These are phyloP conservation scores for Perodicticus potto DNA, from an alignment of 2,797 vertebrate genomes.

Conservation along the genomic window DNA sequence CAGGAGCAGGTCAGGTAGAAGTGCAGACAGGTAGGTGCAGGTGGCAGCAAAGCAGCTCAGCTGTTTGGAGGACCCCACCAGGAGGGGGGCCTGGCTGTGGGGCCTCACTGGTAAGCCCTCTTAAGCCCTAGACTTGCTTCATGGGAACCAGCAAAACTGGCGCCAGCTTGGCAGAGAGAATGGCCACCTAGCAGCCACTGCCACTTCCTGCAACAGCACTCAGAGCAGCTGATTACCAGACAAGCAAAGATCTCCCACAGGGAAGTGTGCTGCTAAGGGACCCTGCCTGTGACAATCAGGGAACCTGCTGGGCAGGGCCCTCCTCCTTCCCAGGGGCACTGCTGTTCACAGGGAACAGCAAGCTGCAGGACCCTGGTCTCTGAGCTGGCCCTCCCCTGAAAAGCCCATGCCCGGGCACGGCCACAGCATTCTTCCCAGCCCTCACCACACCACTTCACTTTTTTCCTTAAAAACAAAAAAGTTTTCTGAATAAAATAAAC, in stretches of 20 bases:
- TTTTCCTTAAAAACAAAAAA: conserved; percentile 76
- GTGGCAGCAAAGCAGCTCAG: background rate
- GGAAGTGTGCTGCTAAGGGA: background rate
- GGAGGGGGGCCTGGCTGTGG: background rate
- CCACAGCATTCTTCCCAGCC: conserved; percentile 36
- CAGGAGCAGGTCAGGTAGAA: background rate
- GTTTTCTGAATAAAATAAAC: conserved; percentile 70
- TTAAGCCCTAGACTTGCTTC: background rate
- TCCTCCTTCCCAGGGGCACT: background rate
- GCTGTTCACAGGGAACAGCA: background rate
- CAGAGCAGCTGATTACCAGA: background rate
- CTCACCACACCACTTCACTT: conserved; percentile 21
- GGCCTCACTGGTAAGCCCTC: background rate
- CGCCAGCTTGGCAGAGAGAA: background rate
- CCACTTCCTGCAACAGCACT: background rate
- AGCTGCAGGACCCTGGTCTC: background rate
- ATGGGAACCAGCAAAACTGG: background rate
- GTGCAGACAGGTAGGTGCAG: background rate
- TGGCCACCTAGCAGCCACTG: background rate
- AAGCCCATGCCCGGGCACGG: background rate
- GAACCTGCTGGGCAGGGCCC: background rate
- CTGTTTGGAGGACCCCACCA: background rate
- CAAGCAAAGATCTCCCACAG: background rate
- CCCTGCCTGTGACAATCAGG: background rate
- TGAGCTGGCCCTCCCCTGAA: background rate